Evolutionary conservation across 2,113 vertebrate species (phyloP), one percentile per base, ranked within the genome.

Genomic region (Dermatemys mawii): DNA sequence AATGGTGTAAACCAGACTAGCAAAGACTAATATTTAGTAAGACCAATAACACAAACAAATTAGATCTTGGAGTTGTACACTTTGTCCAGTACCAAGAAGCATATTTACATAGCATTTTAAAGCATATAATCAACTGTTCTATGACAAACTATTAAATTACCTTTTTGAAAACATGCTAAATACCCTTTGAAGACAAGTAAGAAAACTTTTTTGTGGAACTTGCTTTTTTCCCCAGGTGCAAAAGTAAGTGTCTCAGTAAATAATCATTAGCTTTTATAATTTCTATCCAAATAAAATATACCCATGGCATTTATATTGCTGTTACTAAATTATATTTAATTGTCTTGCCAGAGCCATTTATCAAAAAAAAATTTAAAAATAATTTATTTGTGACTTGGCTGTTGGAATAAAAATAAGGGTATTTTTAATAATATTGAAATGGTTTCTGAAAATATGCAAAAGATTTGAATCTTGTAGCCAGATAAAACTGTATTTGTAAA

Each of bases 1-100:
- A 96, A 87, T 89, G 94, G 92, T 93, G 82, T 96, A 97, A 98
- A 94, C 51, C 91, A 95, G 90, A 96, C 87, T 87, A 96, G 92
- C 94, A 97, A 97, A 98, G 94, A 91, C 96, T 97, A 98, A 98
- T 98, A 98, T 98, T 98, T 98, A 98, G 90, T 95, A 98, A 98
- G 96, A 96, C 91, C 83, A 97, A 93, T 95, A 97, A 97, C 92
- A 97, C 95, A 98, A 98, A 98, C 94, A 97, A 97, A 98, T 96
- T 95, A 97, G 95, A 92, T 98, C 95, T 97, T 96, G 81, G 93
- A 96, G 96, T 96, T 97, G 88, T 84, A 93, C 11, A 54, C 79
- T 97, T 97, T 97, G 91, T 91, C 94, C 86, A 97, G 79, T 90
- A 91, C 91, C 96, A 96, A 96, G 92, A 96, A 97, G 87, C 95